phyloP scores from a whole-genome alignment of 1,140 invertebrate genomes.

The Probaryconus sp. region DNA sequence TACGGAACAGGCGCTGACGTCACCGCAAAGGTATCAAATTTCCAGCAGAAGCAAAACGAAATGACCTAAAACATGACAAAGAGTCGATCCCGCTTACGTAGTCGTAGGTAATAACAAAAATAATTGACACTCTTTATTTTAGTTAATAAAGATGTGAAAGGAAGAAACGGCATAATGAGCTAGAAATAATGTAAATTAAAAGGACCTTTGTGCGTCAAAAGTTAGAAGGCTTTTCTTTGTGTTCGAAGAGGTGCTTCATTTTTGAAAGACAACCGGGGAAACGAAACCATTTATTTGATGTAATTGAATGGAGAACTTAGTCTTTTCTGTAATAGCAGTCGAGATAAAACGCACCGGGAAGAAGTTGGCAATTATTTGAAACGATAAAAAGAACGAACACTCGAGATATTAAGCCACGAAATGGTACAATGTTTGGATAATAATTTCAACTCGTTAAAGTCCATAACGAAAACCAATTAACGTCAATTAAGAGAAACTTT shows the following conservation, averaged over 20 bases:
- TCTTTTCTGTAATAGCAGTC: no score
- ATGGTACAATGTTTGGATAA: no score
- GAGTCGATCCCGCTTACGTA: conserved; percentile 5
- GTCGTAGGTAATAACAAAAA: conserved; percentile 29
- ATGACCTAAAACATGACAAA: conserved; percentile 37
- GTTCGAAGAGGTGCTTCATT: background rate
- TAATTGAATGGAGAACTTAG: no score
- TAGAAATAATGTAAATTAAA: conserved; percentile 25
- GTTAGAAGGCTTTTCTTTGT: no score
- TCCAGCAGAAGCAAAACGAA: conserved; percentile 25
- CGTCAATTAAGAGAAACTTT: no score
- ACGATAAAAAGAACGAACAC: background rate
- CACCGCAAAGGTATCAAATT: conserved; percentile 47
- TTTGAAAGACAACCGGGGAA: conserved; percentile 10
- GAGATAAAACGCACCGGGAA: no score
- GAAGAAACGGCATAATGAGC: conserved; percentile 19
- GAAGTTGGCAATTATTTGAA: no score
- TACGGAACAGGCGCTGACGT: conserved; percentile 37
- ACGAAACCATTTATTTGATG: conserved; percentile 6
- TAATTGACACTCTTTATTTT: conserved; percentile 29
- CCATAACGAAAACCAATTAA: no score
- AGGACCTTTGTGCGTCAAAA: no score
- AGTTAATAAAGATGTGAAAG: no score
- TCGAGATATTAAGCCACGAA: no score
- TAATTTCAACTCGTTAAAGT: no score